Conservation (phyloP, 2,888 invertebrate species). For the Stegana nigrithorax region DNA sequence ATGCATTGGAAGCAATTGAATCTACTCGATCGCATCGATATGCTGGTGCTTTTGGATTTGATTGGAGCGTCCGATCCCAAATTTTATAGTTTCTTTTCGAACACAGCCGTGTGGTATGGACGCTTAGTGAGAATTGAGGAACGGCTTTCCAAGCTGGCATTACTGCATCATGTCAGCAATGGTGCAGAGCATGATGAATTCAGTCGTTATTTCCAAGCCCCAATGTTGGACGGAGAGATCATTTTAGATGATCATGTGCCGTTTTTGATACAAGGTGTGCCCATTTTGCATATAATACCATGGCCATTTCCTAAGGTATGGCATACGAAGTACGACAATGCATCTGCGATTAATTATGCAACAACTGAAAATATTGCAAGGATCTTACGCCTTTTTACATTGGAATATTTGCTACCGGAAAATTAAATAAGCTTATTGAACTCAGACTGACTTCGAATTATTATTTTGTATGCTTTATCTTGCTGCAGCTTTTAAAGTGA, state of each 20-base stretch:
- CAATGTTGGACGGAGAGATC: slow-evolving; percentile 72
- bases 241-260: slow-evolving; percentile 95
- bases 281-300: slow-evolving; percentile 90
- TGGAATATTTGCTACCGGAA: slow-evolving; percentile 73
- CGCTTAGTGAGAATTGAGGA: slow-evolving; percentile 78
- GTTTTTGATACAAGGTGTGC: slow-evolving; percentile 72
- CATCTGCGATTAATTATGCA: slow-evolving; percentile 77
- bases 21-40: slow-evolving; percentile 72
- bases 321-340: slow-evolving; percentile 87
- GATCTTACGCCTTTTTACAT: slow-evolving; percentile 86
- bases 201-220: slow-evolving; percentile 77
- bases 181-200: slow-evolving; percentile 64
- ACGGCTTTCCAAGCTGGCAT: slow-evolving; percentile 71
- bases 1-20: slow-evolving; percentile 75
- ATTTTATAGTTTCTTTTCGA: slow-evolving; percentile 84
- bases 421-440: not conserved
- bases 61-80: slow-evolving; percentile 86
- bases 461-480: not conserved
- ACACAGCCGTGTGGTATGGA: slow-evolving; percentile 80
- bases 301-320: slow-evolving; percentile 90
- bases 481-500: not conserved
- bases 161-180: slow-evolving; percentile 71
- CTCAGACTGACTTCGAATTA: not conserved
- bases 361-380: slow-evolving; percentile 90
- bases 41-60: slow-evolving; percentile 88